A percentile compares a stretch with the other conserved stretches of the same genome.
Conservation (phyloP, 1,140 invertebrate species). For the Macrobrachium rosenbergii region DNA sequence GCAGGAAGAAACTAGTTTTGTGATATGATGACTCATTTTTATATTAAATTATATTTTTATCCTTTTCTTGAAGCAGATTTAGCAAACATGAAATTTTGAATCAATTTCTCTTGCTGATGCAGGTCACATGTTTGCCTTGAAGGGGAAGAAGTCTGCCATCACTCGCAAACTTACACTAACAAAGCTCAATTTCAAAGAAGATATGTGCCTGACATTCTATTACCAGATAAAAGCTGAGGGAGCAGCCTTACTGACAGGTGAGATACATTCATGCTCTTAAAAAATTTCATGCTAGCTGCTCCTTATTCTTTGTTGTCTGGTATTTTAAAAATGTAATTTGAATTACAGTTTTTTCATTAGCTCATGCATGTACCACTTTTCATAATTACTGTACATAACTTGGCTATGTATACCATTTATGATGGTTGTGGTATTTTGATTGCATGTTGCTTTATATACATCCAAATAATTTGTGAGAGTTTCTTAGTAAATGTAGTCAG, state of each 20-base stretch:
- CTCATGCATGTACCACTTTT: too few species aligned
- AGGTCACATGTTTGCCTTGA: slow-evolving; percentile 44
- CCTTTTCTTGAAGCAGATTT: background rate
- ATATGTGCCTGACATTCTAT: slow-evolving; percentile 32
- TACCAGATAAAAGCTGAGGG: slow-evolving; percentile 28
- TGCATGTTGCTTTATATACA: too few species aligned
- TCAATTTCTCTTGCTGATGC: background rate
- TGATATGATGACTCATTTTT: background rate
- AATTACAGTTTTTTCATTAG: too few species aligned
- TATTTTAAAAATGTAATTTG: too few species aligned
- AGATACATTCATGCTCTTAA: background rate
- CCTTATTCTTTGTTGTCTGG: too few species aligned
- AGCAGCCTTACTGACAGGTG: slow-evolving; percentile 33
- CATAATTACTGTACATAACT: too few species aligned
- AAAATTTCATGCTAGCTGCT: background rate
- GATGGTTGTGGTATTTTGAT: too few species aligned
- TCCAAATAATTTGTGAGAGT: too few species aligned
- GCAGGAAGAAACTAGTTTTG: too few species aligned
- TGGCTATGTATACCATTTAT: too few species aligned
- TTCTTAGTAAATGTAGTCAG: too few species aligned
- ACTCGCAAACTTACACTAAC: background rate
- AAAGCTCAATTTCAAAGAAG: background rate
- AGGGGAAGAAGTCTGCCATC: background rate
- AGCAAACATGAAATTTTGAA: background rate
- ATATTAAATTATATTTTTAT: background rate